Evolutionary conservation across 1,140 invertebrate genomes (phyloP).

Genomic region (Pemphigus obesinymphae): DNA sequence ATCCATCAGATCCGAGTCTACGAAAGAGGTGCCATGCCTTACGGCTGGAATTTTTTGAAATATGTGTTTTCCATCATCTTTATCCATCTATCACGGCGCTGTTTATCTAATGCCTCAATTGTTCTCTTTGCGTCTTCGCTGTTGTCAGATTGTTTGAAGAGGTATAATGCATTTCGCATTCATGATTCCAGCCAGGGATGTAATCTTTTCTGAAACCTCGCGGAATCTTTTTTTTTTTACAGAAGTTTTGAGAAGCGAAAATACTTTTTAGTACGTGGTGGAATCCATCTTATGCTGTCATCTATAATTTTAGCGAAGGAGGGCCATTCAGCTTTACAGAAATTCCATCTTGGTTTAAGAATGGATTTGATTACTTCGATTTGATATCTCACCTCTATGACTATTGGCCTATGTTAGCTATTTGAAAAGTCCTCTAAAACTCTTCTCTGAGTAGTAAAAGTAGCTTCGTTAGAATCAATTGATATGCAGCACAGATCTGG

Average conservation of each 20-base stretch:
- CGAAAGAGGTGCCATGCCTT: neutral
- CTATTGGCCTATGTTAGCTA: constrained; percentile 38
- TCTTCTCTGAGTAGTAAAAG: constrained; percentile 1
- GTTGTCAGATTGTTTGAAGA: neutral
- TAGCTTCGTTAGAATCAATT: neutral
- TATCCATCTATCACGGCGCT: neutral
- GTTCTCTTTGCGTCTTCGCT: neutral
- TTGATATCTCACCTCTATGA: constrained; percentile 21
- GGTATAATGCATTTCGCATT: neutral
- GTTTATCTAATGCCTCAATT: neutral
- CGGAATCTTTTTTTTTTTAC: constrained; percentile 42
- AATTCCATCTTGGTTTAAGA: constrained; percentile 36
- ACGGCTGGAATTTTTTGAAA: neutral
- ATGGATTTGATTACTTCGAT: constrained; percentile 31
- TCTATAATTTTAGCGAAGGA: constrained; percentile 15
- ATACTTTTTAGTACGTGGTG: constrained; percentile 29
- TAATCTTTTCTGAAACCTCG: constrained; percentile 39
- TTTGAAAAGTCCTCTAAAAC: constrained; percentile 29
- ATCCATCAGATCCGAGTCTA: neutral
- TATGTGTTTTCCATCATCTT: neutral
- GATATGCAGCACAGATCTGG: constrained; percentile 34
- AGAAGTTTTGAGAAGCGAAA: constrained; percentile 19
- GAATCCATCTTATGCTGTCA: constrained; percentile 28
- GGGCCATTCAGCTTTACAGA: constrained; percentile 21
- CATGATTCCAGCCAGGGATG: constrained; percentile 33